Evolutionary conservation across 2,888 invertebrate genomes (phyloP), one percentile per base, ranked within the genome.

Genomic region (Sphaerophoria taeniata): DNA sequence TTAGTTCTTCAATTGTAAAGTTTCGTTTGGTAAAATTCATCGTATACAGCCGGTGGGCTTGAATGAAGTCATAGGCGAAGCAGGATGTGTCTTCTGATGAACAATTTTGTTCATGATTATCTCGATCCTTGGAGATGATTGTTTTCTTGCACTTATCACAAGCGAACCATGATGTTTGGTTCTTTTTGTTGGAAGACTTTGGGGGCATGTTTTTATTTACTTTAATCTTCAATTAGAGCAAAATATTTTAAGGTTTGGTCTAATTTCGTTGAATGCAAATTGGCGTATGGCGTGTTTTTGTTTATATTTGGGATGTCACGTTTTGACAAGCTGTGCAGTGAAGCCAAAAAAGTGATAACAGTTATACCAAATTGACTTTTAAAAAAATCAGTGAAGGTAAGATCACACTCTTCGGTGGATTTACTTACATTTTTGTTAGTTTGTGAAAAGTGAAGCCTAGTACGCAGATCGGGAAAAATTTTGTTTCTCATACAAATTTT

Each of bases 1-100:
- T 92, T 2, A 93, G 88, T 1, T 93, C 92, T 61, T 93, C 93
- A 60, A 90, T 88, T 14, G 87, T 83, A 45, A 91, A 90, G 11
- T 88, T 89, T 0, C 87, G 87, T 47, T 87, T 87, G 58, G 88
- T 88, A 3, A 89, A 78, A 53, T 88, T 89, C 16, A 87, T 85
- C 4, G 92, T 91, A 16, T 87, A 89, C 0, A 92, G 80, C 0
- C 53, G 60, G 3, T 89, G 87, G 24, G 89, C 87, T 7, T 87
- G 87, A 16, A 92, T 88, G 71, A 88, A 91, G 34, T 91, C 91
- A 6, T 87, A 73, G 1, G 87, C 78, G 0, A 73, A 6, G 0
- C 7, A 60, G 4, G 3, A 33, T 0, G 69, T 61, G 31, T 87
- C 79, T 0, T 83, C 67, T 0, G 24, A 86, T 0, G 90, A 89